Conservation (phyloP, 1,140 invertebrate genomes). For the Hormaphis cornu region DNA sequence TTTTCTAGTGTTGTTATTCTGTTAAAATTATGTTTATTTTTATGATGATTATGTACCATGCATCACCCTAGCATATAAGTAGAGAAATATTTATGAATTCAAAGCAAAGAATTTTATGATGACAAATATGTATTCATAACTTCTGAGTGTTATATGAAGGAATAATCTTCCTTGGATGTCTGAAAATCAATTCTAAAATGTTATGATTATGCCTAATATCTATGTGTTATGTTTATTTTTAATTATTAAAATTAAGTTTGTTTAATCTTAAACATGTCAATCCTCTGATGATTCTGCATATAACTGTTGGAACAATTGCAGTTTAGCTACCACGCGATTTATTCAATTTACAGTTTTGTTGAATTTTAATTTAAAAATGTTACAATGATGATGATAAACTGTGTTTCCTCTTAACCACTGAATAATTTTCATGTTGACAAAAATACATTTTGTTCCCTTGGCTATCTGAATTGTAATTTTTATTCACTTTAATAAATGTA, state of each 20-base stretch:
- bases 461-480: conserved; percentile 24
- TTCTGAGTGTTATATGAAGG: not conserved
- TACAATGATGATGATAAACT: conserved; percentile 6
- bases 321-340: too few relatives aligned
- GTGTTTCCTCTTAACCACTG: conserved; percentile 3
- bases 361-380: not conserved
- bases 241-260: too few relatives aligned
- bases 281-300: not conserved
- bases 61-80: not conserved
- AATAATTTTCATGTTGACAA: conserved; percentile 7
- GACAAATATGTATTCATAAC: conserved; percentile 12
- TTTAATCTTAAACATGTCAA: not conserved
- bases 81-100: too few relatives aligned
- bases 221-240: too few relatives aligned
- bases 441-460: conserved; percentile 28
- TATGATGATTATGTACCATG: not conserved
- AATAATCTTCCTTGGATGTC: conserved; percentile 46
- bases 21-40: too few relatives aligned
- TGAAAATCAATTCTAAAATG: conserved; percentile 40
- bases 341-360: too few relatives aligned
- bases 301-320: not conserved
- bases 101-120: not conserved
- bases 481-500: not conserved
- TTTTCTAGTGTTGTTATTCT: too few relatives aligned
- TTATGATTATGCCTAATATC: not conserved